Evolutionary conservation across 2,113 vertebrate species (phyloP), one percentile per base, ranked within the genome.

Genomic region (Silurus glanis): DNA sequence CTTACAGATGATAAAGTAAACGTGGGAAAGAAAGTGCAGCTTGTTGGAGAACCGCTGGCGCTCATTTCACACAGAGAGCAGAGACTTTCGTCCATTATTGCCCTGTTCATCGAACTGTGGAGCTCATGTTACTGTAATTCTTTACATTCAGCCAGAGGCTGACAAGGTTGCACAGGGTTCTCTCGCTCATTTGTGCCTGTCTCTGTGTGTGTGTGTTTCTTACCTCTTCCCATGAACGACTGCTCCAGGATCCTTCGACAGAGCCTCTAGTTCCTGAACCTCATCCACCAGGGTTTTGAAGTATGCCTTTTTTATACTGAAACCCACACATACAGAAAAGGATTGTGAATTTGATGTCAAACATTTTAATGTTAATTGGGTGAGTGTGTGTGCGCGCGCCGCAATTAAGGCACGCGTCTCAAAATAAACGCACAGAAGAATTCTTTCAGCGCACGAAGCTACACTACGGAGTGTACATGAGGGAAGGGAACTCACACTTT

Each of bases 231-330:
- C 98, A 82, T 98, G 97, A 67, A 99, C 97, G 84, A 97, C 96
- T 74, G 96, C 96, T 76, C 97, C 97, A 37, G 97, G 98, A 90
- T 99, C 98, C 94, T 99, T 96, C 82, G 96, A 99, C 90, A 98
- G 96, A 7, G 98, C 97, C 93, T 99, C 98, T 28, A 99, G 91
- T 88, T 99, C 98, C 90, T 99, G 98, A 89, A 99, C 98, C 94
- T 99, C 98, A 92, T 99, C 98, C 86, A 99, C 97, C 88, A 99
- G 92, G 8, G 97, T 98, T 94, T 99, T 99, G 93, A 97, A 99
- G 87, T 92, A 96, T 14, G 96, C 95, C 92, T 95, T 97, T 92
- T 99, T 99, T 89, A 99, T 88, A 21, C 98, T 99, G 93, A 85
- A 2, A 86, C 5, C 28, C 16, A 83, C n/a, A 56, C 0, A 80